These are phyloP conservation scores for Prochilodus magdalenae DNA, from an alignment of 2,113 vertebrate species.

Conservation along the genomic window DNA sequence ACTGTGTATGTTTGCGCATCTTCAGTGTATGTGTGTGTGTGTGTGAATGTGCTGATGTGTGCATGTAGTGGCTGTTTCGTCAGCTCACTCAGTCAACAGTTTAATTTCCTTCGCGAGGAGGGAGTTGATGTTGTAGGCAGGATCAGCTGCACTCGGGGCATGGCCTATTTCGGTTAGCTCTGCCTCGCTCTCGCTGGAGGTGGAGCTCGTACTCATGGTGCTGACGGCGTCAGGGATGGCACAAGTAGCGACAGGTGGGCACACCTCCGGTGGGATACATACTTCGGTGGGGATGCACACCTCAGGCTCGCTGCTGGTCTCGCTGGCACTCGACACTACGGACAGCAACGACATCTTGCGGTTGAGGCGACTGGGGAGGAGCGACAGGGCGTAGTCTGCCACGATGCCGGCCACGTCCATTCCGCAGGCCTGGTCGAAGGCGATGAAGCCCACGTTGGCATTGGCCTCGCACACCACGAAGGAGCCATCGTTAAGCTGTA, in stretches of 20 bases:
- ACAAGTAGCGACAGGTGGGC: constrained; percentile 40
- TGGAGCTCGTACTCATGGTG: constrained; percentile 85
- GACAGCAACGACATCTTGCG: constrained; percentile 87
- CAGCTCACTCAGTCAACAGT: constrained; percentile 86
- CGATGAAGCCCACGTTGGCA: constrained; percentile 91
- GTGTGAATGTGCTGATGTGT: constrained; percentile 50
- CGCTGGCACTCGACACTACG: constrained; percentile 83
- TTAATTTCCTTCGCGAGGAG: constrained; percentile 85
- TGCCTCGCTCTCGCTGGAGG: constrained; percentile 86
- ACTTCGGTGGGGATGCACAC: constrained; percentile 66
- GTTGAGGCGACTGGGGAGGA: constrained; percentile 83
- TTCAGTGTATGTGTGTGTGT: constrained; percentile 42
- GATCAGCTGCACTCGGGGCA: constrained; percentile 70
- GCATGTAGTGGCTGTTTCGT: constrained; percentile 49
- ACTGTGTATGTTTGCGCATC: constrained; percentile 40
- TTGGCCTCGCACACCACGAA: constrained; percentile 91
- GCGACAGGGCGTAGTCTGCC: constrained; percentile 87
- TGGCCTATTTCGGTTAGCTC: constrained; percentile 83
- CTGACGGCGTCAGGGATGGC: constrained; percentile 76
- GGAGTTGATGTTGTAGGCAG: constrained; percentile 85
- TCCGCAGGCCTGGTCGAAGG: constrained; percentile 89
- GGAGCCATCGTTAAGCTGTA: constrained; percentile 87
- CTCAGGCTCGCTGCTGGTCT: constrained; percentile 85
- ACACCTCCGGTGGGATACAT: constrained; percentile 38
- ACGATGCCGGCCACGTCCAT: constrained; percentile 88